A percentile compares a stretch with the other conserved stretches of the same genome.
Evolutionary conservation across 1,140 invertebrate species (phyloP).

Genomic region (Drosophila azteca): DNA sequence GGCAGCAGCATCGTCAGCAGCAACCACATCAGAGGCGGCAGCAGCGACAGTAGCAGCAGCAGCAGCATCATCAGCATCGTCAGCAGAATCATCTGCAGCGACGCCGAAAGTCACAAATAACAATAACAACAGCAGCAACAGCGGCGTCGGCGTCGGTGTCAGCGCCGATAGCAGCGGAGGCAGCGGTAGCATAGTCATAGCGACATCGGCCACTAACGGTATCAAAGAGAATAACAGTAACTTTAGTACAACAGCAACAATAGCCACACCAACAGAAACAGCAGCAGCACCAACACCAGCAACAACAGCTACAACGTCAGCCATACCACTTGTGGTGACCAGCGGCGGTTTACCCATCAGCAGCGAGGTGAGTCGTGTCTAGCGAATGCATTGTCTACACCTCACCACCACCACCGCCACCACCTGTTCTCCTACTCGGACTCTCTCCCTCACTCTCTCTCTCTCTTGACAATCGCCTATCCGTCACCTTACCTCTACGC

Average conservation of each 20-base stretch:
- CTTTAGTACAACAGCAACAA: conserved; percentile 71
- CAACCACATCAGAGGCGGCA: conserved; percentile 31
- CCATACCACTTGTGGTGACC: conserved; percentile 72
- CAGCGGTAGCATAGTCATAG: conserved; percentile 49
- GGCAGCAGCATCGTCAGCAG: conserved; percentile 46
- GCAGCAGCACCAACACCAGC: conserved; percentile 23
- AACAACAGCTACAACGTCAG: conserved; percentile 44
- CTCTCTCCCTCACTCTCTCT: conserved; percentile 2
- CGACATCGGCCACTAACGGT: conserved; percentile 75
- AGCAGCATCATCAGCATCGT: conserved; percentile 15
- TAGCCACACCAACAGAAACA: conserved; percentile 47
- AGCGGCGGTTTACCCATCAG: conserved; percentile 61
- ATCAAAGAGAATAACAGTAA: conserved; percentile 83
- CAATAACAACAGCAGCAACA: conserved; percentile 55
- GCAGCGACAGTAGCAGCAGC: conserved; percentile 23
- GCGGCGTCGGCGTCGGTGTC: conserved; percentile 9
- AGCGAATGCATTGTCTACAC: conserved; percentile 23
- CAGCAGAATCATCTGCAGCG: conserved; percentile 14
- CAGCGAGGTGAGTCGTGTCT: conserved; percentile 72
- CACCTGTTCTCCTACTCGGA: background rate
- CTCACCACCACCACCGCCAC: conserved; percentile 8
- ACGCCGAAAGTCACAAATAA: conserved; percentile 48
- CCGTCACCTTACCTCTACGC: conserved; percentile 14
- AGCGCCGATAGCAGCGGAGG: conserved; percentile 28
- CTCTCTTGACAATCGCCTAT: background rate